These are phyloP conservation scores for Mizuhopecten yessoensis DNA, from an alignment of 1,140 invertebrate species.

Conservation along the genomic window DNA sequence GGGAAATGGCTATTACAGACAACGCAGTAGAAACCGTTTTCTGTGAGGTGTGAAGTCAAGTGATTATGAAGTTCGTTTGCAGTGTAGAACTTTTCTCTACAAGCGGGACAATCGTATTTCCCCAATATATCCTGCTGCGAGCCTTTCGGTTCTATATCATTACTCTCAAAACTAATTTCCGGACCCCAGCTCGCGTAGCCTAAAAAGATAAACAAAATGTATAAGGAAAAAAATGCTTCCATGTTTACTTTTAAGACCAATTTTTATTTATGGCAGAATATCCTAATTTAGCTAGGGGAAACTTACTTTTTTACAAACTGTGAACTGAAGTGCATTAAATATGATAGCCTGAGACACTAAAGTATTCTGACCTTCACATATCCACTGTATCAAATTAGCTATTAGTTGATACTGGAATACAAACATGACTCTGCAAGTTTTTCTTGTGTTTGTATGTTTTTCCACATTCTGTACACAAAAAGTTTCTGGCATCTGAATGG, in stretches of 20 bases:
- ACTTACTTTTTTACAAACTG: not conserved
- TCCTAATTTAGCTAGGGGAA: not conserved
- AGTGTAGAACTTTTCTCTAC: conserved; percentile 37
- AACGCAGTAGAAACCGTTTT: not conserved
- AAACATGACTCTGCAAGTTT: conserved; percentile 46
- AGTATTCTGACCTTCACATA: too few relatives aligned
- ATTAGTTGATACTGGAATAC: not conserved
- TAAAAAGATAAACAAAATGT: conserved; percentile 26
- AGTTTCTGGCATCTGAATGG: conserved; percentile 46
- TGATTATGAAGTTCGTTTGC: conserved; percentile 17
- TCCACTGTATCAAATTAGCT: not conserved
- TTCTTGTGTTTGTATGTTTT: conserved; percentile 54
- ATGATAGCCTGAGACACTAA: too few relatives aligned
- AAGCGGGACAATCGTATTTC: not conserved
- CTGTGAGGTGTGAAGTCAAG: not conserved
- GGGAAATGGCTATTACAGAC: not conserved
- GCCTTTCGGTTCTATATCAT: not conserved
- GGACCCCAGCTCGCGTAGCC: conserved; percentile 20
- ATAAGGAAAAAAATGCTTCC: not conserved
- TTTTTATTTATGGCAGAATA: conserved; percentile 41
- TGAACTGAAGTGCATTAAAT: too few relatives aligned
- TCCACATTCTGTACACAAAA: conserved; percentile 45
- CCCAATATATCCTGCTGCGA: not conserved
- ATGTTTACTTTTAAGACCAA: too few relatives aligned
- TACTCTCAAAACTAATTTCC: conserved; percentile 1